Evolutionary conservation across 2,113 vertebrate genomes (phyloP), one percentile per base, ranked within the genome.

Genomic region (Mus spicilegus): DNA sequence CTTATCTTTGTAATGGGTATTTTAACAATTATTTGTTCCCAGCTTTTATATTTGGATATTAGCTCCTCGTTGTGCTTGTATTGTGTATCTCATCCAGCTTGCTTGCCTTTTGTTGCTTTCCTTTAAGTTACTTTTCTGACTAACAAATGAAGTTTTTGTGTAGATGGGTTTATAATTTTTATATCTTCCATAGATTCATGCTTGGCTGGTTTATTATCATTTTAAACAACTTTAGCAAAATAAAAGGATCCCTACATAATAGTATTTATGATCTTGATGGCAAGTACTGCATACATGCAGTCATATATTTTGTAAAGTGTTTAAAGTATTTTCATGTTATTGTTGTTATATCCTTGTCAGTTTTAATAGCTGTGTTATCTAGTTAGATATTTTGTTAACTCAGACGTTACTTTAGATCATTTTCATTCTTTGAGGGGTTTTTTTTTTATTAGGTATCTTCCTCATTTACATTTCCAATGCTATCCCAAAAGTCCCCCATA

Each of bases 51-150:
- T 84, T 90, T 93, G 94, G 36, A 56, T 88, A 88, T 72, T 90
- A 61, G 90, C 17, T n/a, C 19, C 89, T 58, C 95, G 87, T 73
- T 72, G 16, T 33, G 12, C 70, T 86, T 95, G 42, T 10, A 78
- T 39, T 7, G 22, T 93, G 58, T 13, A 30, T 77, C 46, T 12
- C 91, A 51, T 33, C 11, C 11, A 81, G 17, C 69, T 94, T 67
- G 58, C 36, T 95, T 92, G 20, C 22, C 65, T 95, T 94, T 94
- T 88, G 39, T 54, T 92, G 67, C 61, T 95, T 93, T 91, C 80
- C 49, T 49, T 94, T 70, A 33, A 33, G 93, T 33, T 80, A 42
- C 42, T 92, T 84, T 93, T 87, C 77, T 67, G 73, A 87, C 30
- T 58, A 12, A 77, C 3, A 69, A 56, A 51, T n/a, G 22, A 77